Evolutionary conservation across 2,888 invertebrate genomes (phyloP).

Genomic region (Hirudinaria manillensis): DNA sequence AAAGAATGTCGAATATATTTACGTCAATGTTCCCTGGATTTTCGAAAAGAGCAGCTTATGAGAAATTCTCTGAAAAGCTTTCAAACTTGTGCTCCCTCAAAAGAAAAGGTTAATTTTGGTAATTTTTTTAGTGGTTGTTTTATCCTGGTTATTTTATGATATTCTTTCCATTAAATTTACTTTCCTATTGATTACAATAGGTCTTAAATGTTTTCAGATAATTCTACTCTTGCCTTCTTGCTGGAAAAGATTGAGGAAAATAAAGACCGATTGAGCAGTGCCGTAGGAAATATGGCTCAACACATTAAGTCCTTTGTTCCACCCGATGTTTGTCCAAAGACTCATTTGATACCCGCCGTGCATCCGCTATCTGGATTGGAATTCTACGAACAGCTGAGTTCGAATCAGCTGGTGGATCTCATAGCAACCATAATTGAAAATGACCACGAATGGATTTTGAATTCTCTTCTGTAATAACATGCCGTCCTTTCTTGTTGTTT

Average conservation of each 20-base stretch:
- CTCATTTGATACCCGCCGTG: too few relatives aligned
- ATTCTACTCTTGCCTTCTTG: too few relatives aligned
- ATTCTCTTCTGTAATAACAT: not conserved
- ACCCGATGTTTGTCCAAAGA: not conserved
- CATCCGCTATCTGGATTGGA: too few relatives aligned
- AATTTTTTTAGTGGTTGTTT: too few relatives aligned
- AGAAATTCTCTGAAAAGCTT: not conserved
- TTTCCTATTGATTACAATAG: too few relatives aligned
- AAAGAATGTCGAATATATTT: not conserved
- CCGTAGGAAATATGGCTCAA: not conserved
- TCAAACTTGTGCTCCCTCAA: not conserved
- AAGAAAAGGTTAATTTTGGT: not conserved
- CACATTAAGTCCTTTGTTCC: not conserved
- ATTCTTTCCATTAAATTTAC: too few relatives aligned
- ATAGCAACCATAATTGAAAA: not conserved
- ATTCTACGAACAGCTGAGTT: not conserved
- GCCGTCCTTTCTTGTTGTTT: not conserved
- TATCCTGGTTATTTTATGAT: too few relatives aligned
- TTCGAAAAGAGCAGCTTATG: constrained; percentile 3
- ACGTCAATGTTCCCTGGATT: not conserved
- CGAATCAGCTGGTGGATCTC: not conserved
- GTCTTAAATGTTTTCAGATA: too few relatives aligned
- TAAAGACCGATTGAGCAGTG: not conserved
- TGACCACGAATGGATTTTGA: constrained; percentile 12
- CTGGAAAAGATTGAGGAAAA: constrained; percentile 4